Base-by-base conservation (phyloP, 2,113 vertebrate species). In the Takifugu bimaculatus region DNA sequence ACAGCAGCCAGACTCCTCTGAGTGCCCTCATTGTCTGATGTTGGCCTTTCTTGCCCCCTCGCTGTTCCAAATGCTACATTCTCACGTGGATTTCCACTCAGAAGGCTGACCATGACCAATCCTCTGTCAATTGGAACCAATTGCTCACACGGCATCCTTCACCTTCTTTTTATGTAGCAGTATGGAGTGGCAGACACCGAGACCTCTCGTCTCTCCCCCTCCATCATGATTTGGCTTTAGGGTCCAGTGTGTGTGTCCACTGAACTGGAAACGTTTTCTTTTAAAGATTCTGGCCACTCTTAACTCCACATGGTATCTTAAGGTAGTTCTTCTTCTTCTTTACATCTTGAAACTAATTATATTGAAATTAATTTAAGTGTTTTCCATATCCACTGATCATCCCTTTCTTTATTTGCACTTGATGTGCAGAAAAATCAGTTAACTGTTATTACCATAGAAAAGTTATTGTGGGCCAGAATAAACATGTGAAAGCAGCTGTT, bases 51-150 rank as follows among this genome's bases (percentile, higher is more conserved):
- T 65, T 80, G 78, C 80, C 83, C 84, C 84, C 84, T 87, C 51
- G 78, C 85, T 83, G 85, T 79, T 82, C 79, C 72, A 78, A 83
- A 69, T 69, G 81, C 77, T 72, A 77, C 79, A 85, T 91, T 91
- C 90, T 91, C 89, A 89, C 88, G 85, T 86, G 88, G 89, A 91
- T 91, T 91, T 91, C 77, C 76, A 87, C 85, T 81, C 81, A 60
- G 77, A 88, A 88, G 80, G 79, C 85, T 83, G 87, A 90, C 86
- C 85, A 75, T 91, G 88, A 89, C 89, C 87, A 89, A 87, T 91
- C 84, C 81, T 84, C 84, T 83, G 80, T 87, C 86, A 86, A 81
- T 88, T 83, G 83, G 87, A 89, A 87, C 85, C 78, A 88, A 87
- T 88, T 79, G 84, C 85, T 88, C 82, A 85, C 86, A 88, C 79